Evolutionary conservation across 2,113 vertebrate genomes (phyloP), one percentile per base, ranked within the genome.

Genomic region (Phrynosoma platyrhinos): DNA sequence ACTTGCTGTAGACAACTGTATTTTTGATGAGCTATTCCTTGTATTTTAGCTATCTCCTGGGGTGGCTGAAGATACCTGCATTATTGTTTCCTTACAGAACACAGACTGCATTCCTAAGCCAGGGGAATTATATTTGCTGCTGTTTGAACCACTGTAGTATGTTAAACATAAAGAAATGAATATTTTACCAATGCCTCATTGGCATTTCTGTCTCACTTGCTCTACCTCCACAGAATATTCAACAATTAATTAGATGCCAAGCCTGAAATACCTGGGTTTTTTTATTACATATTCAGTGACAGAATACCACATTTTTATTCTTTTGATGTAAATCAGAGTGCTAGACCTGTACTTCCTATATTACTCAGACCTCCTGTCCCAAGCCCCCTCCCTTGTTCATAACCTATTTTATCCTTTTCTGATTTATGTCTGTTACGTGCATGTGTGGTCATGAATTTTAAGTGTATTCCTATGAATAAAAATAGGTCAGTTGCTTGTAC

Each of bases 301-400:
- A 93, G 83, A 93, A 86, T 92, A 93, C 94, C 75, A 74, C 87
- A 92, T 95, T 94, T 88, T 95, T 90, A 92, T 90, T 94, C 88
- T 82, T 96, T 95, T 95, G 86, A 94, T 93, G 90, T 94, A 94
- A 92, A 94, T 95, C 71, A 90, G 66, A 91, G 83, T 92, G 55
- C 25, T 83, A 42, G 90, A 40, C 91, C 86, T 93, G 1, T 88
- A 93, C 89, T 77, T 89, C 79, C 77, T 76, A 80, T 83, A 77
- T 80, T 90, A 68, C 79, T 93, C 27, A 27, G 85, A 82, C 53
- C 72, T 77, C 27, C 75, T 79, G 82, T 66, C 80, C 79, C 58
- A 23, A 52, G 74, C 62, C 25, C 83, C 78, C 85, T 77, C 75
- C 82, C 90, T 92, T 91, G 78, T 94, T 96, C 85, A 75, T 94